phyloP scores from a whole-genome alignment of 2,888 invertebrate genomes.

The Cyaniris semiargus region DNA sequence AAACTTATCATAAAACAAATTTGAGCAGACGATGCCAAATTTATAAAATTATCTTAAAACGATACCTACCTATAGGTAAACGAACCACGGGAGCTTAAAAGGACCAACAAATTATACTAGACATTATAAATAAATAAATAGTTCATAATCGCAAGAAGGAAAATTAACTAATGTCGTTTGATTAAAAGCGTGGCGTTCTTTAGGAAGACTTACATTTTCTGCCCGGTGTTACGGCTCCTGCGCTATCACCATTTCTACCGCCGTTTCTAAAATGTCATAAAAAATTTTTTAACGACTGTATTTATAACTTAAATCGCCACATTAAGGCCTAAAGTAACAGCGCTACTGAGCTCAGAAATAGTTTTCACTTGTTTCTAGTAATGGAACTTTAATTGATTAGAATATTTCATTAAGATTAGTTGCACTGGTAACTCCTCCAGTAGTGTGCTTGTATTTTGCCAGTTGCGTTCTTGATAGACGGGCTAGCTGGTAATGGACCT shows the following conservation, averaged over 20 bases:
- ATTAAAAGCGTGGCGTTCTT: conserved; percentile 39
- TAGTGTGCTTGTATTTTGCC: no score
- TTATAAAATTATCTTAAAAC: conserved; percentile 33
- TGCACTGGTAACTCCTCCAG: no score
- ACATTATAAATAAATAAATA: conserved; percentile 35
- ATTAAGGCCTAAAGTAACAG: not conserved
- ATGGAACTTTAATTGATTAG: no score
- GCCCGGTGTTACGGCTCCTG: conserved; percentile 34
- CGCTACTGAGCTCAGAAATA: not conserved
- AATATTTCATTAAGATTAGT: no score
- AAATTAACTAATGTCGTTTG: conserved; percentile 35
- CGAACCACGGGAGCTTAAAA: conserved; percentile 19
- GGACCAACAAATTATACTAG: conserved; percentile 27
- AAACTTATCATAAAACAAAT: conserved; percentile 44
- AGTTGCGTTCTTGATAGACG: not conserved
- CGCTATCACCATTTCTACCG: conserved; percentile 35
- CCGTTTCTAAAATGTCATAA: conserved; percentile 35
- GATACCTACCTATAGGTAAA: conserved; percentile 32
- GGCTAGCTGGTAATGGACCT: conserved; percentile 49
- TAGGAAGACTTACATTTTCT: conserved; percentile 43
- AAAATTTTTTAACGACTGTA: not conserved
- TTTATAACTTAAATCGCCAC: not conserved
- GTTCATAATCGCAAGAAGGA: conserved; percentile 25
- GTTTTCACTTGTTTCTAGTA: no score
- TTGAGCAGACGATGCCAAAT: conserved; percentile 44